Conservation (phyloP, 2,113 vertebrate species). For the Clarias macrocephalus region DNA sequence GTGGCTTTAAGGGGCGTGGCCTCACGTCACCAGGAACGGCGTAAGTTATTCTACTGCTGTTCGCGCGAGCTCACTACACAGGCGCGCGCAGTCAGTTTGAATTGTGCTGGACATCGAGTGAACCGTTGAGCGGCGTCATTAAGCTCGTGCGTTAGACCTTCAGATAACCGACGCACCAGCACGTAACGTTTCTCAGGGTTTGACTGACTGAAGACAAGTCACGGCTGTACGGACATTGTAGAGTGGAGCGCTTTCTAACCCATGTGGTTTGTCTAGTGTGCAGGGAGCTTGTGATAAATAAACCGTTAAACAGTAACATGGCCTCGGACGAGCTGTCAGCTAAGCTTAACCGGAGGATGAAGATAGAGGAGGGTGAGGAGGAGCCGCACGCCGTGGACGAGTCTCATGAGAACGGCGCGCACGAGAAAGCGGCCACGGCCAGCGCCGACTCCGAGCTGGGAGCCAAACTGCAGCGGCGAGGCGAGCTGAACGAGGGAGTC, state of each 20-base stretch:
- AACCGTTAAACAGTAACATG: constrained; percentile 66
- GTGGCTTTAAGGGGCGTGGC: constrained; percentile 60
- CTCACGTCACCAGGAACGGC: not conserved
- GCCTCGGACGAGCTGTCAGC: constrained; percentile 82
- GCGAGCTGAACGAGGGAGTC: constrained; percentile 77
- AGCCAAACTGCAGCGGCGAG: constrained; percentile 78
- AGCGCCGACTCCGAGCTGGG: constrained; percentile 78
- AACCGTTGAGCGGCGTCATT: not conserved
- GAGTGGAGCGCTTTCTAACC: constrained; percentile 26
- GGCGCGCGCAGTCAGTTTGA: constrained; percentile 41
- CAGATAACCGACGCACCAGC: not conserved
- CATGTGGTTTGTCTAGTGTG: constrained; percentile 41
- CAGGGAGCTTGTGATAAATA: constrained; percentile 26
- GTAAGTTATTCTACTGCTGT: constrained; percentile 10
- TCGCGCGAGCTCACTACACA: constrained; percentile 28
- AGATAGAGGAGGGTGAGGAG: constrained; percentile 74
- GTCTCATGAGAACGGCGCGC: constrained; percentile 49
- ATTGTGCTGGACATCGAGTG: not conserved
- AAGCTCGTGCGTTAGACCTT: not conserved
- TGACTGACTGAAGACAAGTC: not conserved
- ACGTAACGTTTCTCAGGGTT: constrained; percentile 12
- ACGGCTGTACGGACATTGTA: constrained; percentile 29
- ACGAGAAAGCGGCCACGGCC: constrained; percentile 64
- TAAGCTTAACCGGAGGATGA: constrained; percentile 81
- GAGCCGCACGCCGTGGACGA: constrained; percentile 62